Conservation (phyloP, 35 echinoderm and acorn worm species). For the Patiria miniata region DNA sequence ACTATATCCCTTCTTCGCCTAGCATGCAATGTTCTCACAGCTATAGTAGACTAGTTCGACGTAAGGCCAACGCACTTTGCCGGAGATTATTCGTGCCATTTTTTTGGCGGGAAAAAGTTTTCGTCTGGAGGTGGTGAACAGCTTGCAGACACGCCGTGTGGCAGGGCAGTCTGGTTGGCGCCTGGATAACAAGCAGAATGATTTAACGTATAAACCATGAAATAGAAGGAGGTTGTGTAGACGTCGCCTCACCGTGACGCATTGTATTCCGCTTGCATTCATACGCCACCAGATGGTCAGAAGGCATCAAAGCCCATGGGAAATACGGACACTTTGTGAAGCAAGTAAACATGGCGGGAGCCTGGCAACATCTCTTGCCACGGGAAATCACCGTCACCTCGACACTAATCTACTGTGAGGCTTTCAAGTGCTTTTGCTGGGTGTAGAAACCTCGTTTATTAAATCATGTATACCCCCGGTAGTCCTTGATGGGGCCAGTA, state of each 20-base stretch:
- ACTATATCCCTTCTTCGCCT: too few relatives aligned
- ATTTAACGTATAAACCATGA: too few relatives aligned
- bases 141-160: not conserved
- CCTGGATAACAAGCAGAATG: not conserved
- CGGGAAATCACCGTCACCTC: not conserved
- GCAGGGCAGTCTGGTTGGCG: not conserved
- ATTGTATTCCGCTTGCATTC: not conserved
- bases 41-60: not conserved
- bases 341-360: not conserved
- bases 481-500: too few relatives aligned
- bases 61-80: slow-evolving; percentile 6
- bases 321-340: not conserved
- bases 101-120: slow-evolving; percentile 1
- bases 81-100: not conserved
- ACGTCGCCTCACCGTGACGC: not conserved
- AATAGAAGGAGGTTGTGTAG: too few relatives aligned
- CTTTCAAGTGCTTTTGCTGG: not conserved
- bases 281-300: not conserved
- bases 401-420: slow-evolving; percentile 6
- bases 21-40: too few relatives aligned
- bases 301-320: not conserved
- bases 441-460: not conserved
- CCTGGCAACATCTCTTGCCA: not conserved
- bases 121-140: not conserved
- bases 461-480: not conserved